A percentile compares a stretch with the other conserved stretches of the same genome.
Conservation (phyloP, 35 echinoderm and acorn worm species). For the Strongylocentrotus purpuratus region DNA sequence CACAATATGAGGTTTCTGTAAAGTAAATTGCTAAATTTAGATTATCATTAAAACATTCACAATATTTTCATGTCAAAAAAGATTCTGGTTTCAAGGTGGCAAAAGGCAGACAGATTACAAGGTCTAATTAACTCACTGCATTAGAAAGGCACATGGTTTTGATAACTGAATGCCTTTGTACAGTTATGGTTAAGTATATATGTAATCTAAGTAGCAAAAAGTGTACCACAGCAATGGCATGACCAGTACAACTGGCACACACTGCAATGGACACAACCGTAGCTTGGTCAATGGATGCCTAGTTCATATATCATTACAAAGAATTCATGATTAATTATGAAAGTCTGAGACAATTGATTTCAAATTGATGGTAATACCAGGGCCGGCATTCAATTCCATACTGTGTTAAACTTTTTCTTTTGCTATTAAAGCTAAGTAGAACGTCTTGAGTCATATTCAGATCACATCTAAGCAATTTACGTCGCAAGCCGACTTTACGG, state of each 20-base stretch:
- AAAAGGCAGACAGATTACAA: not conserved
- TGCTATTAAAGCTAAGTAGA: too few relatives aligned
- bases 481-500: too few relatives aligned
- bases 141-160: not conserved
- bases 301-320: not conserved
- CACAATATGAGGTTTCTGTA: too few relatives aligned
- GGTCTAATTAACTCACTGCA: not conserved
- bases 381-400: not conserved
- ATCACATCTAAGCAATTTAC: too few relatives aligned
- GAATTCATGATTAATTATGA: not conserved
- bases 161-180: not conserved
- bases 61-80: not conserved
- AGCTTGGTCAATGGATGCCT: not conserved
- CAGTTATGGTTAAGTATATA: not conserved
- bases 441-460: too few relatives aligned
- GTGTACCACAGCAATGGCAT: not conserved
- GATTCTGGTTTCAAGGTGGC: not conserved
- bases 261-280: not conserved
- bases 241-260: not conserved
- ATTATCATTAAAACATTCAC: too few relatives aligned
- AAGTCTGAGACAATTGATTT: not conserved
- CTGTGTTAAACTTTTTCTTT: too few relatives aligned
- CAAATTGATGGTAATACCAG: not conserved
- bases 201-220: not conserved
- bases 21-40: too few relatives aligned